Conservation (phyloP, 2,888 invertebrate species). For the Alcis repandata region DNA sequence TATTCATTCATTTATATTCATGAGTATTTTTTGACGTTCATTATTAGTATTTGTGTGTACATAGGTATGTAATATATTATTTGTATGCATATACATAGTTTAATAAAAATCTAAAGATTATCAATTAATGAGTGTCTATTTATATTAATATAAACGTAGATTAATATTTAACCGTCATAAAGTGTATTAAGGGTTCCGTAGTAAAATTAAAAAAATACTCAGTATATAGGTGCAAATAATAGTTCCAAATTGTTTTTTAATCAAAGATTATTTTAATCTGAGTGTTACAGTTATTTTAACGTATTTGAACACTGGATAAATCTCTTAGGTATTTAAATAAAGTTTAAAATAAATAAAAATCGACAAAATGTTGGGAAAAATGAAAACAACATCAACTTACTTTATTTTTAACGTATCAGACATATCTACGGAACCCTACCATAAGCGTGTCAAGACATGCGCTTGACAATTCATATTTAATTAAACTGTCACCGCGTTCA, state of each 20-base stretch:
- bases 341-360: no score
- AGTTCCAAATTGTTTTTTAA: no score
- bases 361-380: no score
- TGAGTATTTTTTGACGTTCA: conserved; percentile 16
- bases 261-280: no score
- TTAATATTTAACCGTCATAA: neutral
- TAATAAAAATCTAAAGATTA: conserved; percentile 3
- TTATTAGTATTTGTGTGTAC: neutral
- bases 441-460: neutral
- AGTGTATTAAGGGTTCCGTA: conserved; percentile 8
- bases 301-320: no score
- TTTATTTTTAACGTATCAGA: neutral
- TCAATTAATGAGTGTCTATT: conserved; percentile 13
- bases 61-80: conserved; percentile 6
- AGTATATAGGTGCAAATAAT: no score
- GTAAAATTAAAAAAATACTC: neutral
- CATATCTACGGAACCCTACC: neutral
- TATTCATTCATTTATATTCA: conserved; percentile 24
- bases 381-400: no score
- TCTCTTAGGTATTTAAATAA: no score
- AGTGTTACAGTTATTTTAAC: no score
- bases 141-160: neutral
- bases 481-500: neutral
- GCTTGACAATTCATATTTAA: neutral
- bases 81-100: conserved; percentile 3